Conservation (phyloP, 2,888 invertebrate genomes). For the Tiliacea citrago region DNA sequence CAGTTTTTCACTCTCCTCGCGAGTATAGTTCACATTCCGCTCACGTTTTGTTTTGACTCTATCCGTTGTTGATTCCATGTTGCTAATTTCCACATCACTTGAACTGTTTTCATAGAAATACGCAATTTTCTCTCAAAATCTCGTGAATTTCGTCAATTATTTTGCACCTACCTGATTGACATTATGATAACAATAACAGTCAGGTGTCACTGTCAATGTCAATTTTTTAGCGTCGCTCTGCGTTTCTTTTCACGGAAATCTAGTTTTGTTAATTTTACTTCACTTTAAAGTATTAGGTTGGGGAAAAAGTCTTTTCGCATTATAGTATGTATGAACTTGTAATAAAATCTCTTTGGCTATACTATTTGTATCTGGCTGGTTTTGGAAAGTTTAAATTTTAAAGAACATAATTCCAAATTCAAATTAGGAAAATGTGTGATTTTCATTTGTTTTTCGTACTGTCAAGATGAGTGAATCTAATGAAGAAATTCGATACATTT, state of each 20-base stretch:
- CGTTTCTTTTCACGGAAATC: constrained; percentile 11
- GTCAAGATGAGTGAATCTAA: too few relatives aligned
- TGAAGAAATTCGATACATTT: too few relatives aligned
- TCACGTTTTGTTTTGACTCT: constrained; percentile 34
- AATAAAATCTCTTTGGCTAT: too few relatives aligned
- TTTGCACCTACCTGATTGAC: neutral
- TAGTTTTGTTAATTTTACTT: neutral
- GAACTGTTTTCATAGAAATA: neutral
- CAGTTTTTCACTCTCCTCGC: constrained; percentile 21
- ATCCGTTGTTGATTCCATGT: constrained; percentile 21
- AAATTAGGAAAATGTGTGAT: too few relatives aligned
- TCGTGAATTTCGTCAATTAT: neutral
- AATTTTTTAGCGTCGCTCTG: neutral
- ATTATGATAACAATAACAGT: constrained; percentile 13
- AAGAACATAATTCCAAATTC: too few relatives aligned
- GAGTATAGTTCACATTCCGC: constrained; percentile 21
- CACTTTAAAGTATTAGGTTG: too few relatives aligned
- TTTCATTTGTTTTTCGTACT: too few relatives aligned
- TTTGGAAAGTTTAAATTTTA: too few relatives aligned
- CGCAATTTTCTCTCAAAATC: constrained; percentile 2
- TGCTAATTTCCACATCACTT: neutral
- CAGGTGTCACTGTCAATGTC: constrained; percentile 28
- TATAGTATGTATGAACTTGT: too few relatives aligned
- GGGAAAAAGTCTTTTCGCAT: too few relatives aligned
- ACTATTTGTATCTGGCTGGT: too few relatives aligned